Conservation (phyloP, 2,888 invertebrate species). For the Epsilonema sp. region DNA sequence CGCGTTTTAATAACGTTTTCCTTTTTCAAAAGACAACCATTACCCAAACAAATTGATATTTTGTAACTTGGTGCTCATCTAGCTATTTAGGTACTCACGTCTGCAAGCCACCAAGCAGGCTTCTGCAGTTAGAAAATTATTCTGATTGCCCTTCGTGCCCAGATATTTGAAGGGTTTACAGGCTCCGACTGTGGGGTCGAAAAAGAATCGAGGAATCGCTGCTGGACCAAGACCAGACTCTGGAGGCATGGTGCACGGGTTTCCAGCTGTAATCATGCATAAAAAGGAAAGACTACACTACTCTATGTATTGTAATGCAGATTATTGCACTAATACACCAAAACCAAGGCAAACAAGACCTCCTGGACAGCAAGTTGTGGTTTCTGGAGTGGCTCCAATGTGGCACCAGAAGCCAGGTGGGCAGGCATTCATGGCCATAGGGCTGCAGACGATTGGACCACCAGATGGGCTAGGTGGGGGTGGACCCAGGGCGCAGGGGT, state of each 20-base stretch:
- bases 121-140: slow-evolving; percentile 19
- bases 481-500: too few relatives aligned
- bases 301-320: too few relatives aligned
- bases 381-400: slow-evolving; percentile 20
- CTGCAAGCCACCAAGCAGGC: slow-evolving; percentile 20
- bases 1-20: too few relatives aligned
- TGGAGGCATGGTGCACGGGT: slow-evolving; percentile 20
- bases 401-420: slow-evolving; percentile 25
- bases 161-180: slow-evolving; percentile 23
- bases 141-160: slow-evolving; percentile 24
- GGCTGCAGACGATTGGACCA: too few relatives aligned
- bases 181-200: not conserved
- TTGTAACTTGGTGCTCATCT: not conserved
- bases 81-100: slow-evolving; percentile 12
- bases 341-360: slow-evolving; percentile 13
- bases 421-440: too few relatives aligned
- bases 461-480: too few relatives aligned
- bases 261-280: slow-evolving; percentile 1
- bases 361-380: slow-evolving; percentile 23
- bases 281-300: not conserved
- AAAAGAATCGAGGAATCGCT: not conserved
- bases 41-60: too few relatives aligned
- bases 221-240: slow-evolving; percentile 5
- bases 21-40: too few relatives aligned
- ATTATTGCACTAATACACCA: too few relatives aligned